A percentile compares a stretch with the other conserved stretches of the same genome.
Conservation (phyloP, 2,888 invertebrate species). For the Meteorus colon region DNA sequence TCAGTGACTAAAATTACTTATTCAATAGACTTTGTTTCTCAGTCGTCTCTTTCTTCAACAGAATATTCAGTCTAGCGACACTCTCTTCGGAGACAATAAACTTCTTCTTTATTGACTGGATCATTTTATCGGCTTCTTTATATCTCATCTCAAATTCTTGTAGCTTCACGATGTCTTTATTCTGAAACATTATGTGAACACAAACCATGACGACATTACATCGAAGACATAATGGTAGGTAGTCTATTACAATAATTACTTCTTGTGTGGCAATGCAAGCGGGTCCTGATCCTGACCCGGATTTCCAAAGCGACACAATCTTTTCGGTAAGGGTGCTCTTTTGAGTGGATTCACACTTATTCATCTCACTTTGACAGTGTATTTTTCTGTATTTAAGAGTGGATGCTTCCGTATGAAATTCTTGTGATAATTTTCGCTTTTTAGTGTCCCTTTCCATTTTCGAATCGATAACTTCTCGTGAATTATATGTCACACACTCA, state of each 20-base stretch:
- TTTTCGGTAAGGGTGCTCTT: neutral
- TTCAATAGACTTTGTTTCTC: slow-evolving; percentile 33
- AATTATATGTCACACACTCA: neutral
- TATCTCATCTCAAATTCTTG: slow-evolving; percentile 43
- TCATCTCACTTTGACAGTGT: neutral
- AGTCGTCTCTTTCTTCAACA: slow-evolving; percentile 36
- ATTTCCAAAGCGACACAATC: neutral
- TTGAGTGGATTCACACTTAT: neutral
- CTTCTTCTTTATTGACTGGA: slow-evolving; percentile 52
- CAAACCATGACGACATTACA: too few relatives aligned
- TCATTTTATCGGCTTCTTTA: slow-evolving; percentile 40
- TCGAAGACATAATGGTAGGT: neutral
- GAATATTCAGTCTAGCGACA: slow-evolving; percentile 37
- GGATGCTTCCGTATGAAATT: neutral
- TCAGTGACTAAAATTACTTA: slow-evolving; percentile 40
- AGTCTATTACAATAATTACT: neutral
- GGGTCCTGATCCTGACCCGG: neutral
- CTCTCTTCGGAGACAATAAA: slow-evolving; percentile 47
- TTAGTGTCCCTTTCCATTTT: neutral
- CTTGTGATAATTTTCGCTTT: slow-evolving; percentile 1
- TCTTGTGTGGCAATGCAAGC: neutral
- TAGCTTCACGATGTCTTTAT: slow-evolving; percentile 37
- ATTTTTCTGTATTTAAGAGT: neutral
- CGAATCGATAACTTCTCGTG: neutral
- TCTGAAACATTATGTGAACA: slow-evolving; percentile 32